Evolutionary conservation across 2,797 vertebrate species (phyloP).

Genomic region (Euphonia xanthogaster): DNA sequence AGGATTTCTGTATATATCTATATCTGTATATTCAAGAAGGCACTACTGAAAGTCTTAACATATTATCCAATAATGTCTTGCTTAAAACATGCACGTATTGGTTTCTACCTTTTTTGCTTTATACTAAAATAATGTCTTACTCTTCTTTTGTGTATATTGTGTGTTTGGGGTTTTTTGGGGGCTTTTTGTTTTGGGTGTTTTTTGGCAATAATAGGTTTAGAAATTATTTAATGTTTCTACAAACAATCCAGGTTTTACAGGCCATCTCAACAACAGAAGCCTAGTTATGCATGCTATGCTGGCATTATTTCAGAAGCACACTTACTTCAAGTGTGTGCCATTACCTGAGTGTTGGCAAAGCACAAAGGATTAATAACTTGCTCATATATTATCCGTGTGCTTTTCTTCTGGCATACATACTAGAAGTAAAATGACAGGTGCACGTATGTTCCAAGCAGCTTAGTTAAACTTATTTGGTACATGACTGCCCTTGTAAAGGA

Average conservation of each 20-base stretch:
- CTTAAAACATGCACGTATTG: background rate
- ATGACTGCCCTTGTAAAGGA: background rate
- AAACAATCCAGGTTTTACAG: background rate
- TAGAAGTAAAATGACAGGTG: background rate
- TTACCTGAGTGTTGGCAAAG: background rate
- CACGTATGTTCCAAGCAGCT: background rate
- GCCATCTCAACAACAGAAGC: background rate
- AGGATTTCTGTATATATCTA: background rate
- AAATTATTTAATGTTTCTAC: background rate
- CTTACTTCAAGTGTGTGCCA: background rate
- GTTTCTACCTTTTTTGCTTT: background rate
- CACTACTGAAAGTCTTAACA: background rate
- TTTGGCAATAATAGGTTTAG: background rate
- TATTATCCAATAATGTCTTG: background rate
- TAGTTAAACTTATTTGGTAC: background rate
- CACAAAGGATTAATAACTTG: background rate
- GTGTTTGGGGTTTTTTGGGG: accelerated
- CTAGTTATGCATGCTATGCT: background rate
- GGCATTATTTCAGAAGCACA: background rate
- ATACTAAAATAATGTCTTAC: background rate
- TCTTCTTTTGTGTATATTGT: background rate
- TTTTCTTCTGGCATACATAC: background rate
- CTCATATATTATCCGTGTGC: background rate
- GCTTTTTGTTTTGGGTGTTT: background rate
- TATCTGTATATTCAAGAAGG: background rate